A percentile compares a stretch with the other conserved stretches of the same genome.
phyloP scores from a whole-genome alignment of 2,113 vertebrate species.

The Elachura formosa region DNA sequence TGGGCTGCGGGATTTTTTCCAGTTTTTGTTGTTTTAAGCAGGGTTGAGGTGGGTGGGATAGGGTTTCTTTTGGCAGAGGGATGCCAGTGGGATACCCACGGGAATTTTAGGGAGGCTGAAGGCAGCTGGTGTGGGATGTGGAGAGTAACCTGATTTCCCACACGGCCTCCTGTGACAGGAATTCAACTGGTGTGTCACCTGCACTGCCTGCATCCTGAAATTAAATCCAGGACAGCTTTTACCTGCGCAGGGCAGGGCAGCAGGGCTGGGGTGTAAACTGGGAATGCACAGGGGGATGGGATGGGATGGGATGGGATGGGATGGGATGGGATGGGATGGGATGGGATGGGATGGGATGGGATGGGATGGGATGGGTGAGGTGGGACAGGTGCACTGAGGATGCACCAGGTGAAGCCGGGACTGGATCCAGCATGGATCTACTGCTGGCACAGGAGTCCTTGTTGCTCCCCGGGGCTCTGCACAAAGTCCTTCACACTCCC shows the following conservation, averaged over 20 bases:
- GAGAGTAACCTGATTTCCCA: neutral
- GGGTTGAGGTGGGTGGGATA: neutral
- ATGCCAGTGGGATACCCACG: neutral
- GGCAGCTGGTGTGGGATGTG: rapidly evolving
- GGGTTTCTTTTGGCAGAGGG: neutral
- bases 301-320: neutral
- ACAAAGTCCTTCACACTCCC: neutral
- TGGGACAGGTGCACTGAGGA: neutral
- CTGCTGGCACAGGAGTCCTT: rapidly evolving
- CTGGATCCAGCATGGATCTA: neutral
- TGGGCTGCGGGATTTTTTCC: neutral
- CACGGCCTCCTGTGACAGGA: neutral
- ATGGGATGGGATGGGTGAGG: neutral
- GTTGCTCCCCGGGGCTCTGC: neutral
- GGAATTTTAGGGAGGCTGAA: neutral
- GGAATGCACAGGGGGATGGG: neutral
- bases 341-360: neutral
- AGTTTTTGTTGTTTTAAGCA: neutral
- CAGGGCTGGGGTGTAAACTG: neutral
- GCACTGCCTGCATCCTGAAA: neutral
- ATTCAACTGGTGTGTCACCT: neutral
- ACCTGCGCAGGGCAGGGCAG: neutral
- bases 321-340: no score
- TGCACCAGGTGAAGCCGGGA: rapidly evolving
- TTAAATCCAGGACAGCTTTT: neutral